Conservation (phyloP, 35 echinoderm and acorn worm genomes). For the Nesometra sesokonis region DNA sequence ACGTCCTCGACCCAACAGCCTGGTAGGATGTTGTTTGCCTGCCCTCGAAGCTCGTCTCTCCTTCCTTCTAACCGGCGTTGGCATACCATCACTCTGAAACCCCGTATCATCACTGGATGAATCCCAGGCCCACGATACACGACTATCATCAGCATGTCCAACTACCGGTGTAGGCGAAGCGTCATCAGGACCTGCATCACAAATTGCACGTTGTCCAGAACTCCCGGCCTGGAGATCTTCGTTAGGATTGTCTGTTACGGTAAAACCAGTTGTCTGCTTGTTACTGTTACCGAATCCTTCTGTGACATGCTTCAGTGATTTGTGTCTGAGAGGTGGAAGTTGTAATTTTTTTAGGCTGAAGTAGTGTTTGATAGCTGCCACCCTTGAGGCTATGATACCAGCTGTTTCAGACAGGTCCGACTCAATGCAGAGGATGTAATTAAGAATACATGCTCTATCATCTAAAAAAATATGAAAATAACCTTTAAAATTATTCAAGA, state of each 20-base stretch:
- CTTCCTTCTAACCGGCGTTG: background rate
- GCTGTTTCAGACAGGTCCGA: background rate
- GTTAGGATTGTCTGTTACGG: background rate
- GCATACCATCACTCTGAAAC: background rate
- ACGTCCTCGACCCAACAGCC: background rate
- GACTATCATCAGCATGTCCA: background rate
- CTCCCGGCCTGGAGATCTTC: background rate
- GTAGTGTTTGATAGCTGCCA: background rate
- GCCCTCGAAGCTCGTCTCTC: background rate
- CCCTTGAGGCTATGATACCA: background rate
- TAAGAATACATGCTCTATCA: background rate
- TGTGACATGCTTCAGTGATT: background rate
- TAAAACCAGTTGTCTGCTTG: background rate
- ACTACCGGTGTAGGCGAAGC: background rate
- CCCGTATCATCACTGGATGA: background rate
- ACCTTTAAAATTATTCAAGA: too few relatives aligned
- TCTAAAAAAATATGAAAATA: background rate
- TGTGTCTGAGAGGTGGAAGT: background rate
- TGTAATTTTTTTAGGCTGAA: background rate
- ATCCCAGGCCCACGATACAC: background rate
- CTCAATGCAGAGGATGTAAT: background rate
- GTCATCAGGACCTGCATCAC: background rate
- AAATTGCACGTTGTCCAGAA: background rate
- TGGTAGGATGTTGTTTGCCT: background rate
- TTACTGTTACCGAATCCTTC: background rate